Evolutionary conservation across 2,113 vertebrate species (phyloP).

Genomic region (Odontesthes bonariensis): DNA sequence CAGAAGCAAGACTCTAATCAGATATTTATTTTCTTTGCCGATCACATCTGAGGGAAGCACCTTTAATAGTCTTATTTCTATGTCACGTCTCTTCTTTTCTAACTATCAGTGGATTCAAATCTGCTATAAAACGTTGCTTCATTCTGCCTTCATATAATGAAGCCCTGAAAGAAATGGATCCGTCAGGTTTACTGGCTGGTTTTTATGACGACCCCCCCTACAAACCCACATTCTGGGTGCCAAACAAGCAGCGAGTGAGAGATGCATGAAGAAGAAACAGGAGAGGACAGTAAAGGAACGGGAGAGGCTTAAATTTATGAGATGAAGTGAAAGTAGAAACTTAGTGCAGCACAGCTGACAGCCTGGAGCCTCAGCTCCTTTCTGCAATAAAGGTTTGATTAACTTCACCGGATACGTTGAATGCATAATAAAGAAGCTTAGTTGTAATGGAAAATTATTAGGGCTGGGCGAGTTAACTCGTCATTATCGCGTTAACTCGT

Average conservation of each 20-base stretch:
- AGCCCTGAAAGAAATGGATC: background rate
- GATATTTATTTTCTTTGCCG: too few relatives aligned
- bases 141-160: background rate
- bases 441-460: too few relatives aligned
- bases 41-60: too few relatives aligned
- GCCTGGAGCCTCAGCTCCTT: background rate
- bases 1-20: too few relatives aligned
- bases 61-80: background rate
- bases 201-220: background rate
- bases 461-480: too few relatives aligned
- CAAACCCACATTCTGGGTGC: background rate
- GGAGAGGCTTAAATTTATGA: background rate
- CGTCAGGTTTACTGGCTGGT: background rate
- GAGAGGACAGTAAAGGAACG: background rate
- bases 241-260: background rate
- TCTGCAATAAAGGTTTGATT: background rate
- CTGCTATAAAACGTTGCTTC: conserved; percentile 2
- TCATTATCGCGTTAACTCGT: too few relatives aligned
- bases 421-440: too few relatives aligned
- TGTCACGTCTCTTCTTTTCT: background rate
- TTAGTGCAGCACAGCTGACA: background rate
- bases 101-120: background rate
- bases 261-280: background rate
- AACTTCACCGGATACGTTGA: too few relatives aligned
- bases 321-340: background rate